Base-by-base conservation (phyloP, 2,888 invertebrate species). In the Drosophila dives region DNA sequence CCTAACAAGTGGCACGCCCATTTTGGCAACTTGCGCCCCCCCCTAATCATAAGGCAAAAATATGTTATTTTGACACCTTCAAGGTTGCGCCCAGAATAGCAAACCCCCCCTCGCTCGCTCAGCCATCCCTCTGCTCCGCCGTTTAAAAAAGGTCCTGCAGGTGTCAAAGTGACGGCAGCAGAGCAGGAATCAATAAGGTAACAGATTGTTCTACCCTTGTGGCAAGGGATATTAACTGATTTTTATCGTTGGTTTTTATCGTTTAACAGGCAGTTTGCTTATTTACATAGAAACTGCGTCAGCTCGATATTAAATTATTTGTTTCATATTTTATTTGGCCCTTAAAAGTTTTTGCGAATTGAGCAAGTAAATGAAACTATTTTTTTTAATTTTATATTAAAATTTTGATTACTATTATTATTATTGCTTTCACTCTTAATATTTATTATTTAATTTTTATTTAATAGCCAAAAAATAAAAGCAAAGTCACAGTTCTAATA, bases 41-140 rank as follows among this genome's bases (percentile, higher is more conserved):
- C 4, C 0, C 34, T 33, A 40, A 40, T 62, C 55, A 55, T n/a
- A 55, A 55, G 29, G 10, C 45, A 38, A 80, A 29, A 90, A 80
- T 90, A 90, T 86, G 90, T 89, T 86, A 89, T 90, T 86, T 86
- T 84, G 81, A 86, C 86, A 86, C 86, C 86, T 86, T 86, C 85
- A 90, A 90, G 89, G 86, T 88, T 90, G 89, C 73, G 76, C 70
- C 87, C 67, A 62, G 62, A 75, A 53, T 17, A 42, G 61, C 58
- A 12, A 17, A n/a, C 20, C 10, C n/a, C 26, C 34, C 38, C 36
- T 26, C 26, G 26, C 26, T 26, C 26, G 4, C 4, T 4, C 26
- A 26, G 15, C 20, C 33, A 23, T 17, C 40, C n/a, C 2, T 12
- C 6, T 29, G 6, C 5, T 29, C 1, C 11, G 4, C 15, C 15